A percentile compares a stretch with the other conserved stretches of the same genome.
Evolutionary conservation across 1,140 invertebrate species (phyloP).

Genomic region (Drosophila equinoxialis): DNA sequence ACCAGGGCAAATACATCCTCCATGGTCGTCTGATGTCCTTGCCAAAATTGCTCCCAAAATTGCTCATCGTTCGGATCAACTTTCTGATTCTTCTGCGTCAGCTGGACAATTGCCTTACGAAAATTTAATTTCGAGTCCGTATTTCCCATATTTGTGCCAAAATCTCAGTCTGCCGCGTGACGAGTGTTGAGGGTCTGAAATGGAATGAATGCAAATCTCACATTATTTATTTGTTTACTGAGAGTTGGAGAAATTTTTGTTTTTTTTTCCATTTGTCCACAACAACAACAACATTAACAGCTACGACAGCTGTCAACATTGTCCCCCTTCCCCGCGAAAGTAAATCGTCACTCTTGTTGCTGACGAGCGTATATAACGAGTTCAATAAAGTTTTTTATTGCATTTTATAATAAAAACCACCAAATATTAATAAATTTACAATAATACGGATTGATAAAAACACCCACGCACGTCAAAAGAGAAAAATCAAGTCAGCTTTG

Average conservation of each 20-base stretch:
- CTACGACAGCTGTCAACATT: constrained; percentile 4
- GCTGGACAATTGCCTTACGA: constrained; percentile 97
- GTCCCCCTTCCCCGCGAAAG: not conserved
- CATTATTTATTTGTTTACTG: constrained; percentile 5
- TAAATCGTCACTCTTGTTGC: not conserved
- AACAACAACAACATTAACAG: constrained; percentile 3
- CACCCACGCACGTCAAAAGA: constrained; percentile 17
- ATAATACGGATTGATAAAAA: constrained; percentile 12
- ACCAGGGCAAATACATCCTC: constrained; percentile 99
- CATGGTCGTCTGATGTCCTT: constrained; percentile 95
- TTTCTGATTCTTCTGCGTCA: constrained; percentile 98
- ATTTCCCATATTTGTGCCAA: constrained; percentile 92
- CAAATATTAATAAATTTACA: not conserved
- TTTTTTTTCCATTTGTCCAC: not conserved
- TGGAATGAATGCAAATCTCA: not conserved
- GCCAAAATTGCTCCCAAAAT: constrained; percentile 99
- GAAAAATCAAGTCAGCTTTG: constrained; percentile 11
- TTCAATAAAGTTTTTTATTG: not conserved
- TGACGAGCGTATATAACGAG: not conserved
- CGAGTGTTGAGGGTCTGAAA: constrained; percentile 1
- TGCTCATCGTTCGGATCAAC: constrained; percentile 89
- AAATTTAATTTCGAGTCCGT: constrained; percentile 98
- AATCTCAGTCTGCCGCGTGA: not conserved
- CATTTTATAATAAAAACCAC: not conserved
- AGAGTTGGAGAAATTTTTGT: constrained; percentile 7